Evolutionary conservation across 2,113 vertebrate genomes (phyloP), one percentile per base, ranked within the genome.

Genomic region (Anarhynchus alexandrinus): DNA sequence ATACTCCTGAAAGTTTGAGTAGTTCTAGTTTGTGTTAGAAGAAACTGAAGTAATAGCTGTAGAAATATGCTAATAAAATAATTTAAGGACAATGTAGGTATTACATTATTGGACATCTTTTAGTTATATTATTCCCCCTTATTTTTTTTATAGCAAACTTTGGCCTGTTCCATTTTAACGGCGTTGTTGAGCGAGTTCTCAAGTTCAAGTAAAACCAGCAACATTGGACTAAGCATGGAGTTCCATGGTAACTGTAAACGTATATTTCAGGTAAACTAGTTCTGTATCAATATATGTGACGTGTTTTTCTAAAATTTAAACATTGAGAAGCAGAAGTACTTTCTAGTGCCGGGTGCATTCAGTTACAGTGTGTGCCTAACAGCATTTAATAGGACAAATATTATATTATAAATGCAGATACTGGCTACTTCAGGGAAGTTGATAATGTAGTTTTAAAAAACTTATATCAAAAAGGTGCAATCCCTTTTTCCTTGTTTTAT

Each of bases 161-260:
- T 99, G 98, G 99, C 99, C 85, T 99, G 99, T 98, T 99, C 99
- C 98, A 99, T 99, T 98, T 98, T 99, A 90, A 99, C 99, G 6
- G 99, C 99, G 25, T 97, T 99, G 62, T 98, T 99, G 96, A 99
- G 99, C 26, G 99, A 99, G 97, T 99, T 99, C 97, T 99, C 99
- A 97, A 99, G 99, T 98, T 99, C 99, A 97, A 99, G 98, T 97
- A 99, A 99, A 98, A 99, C 99, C 96, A 99, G 99, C 98, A 99
- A 99, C 98, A 99, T 99, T 92, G 99, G 99, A 93, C 98, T 99
- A 94, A 99, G 99, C 97, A 99, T 99, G 99, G 99, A 99, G 98
- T 99, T 99, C 92, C 99, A 99, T 47, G 99, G 99, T 92, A 99
- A 99, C 98, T 99, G 99, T 98, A 99, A 99, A 97, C 98, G 99